phyloP scores from a whole-genome alignment of 2,888 invertebrate genomes.

The Cremastinae sp. region DNA sequence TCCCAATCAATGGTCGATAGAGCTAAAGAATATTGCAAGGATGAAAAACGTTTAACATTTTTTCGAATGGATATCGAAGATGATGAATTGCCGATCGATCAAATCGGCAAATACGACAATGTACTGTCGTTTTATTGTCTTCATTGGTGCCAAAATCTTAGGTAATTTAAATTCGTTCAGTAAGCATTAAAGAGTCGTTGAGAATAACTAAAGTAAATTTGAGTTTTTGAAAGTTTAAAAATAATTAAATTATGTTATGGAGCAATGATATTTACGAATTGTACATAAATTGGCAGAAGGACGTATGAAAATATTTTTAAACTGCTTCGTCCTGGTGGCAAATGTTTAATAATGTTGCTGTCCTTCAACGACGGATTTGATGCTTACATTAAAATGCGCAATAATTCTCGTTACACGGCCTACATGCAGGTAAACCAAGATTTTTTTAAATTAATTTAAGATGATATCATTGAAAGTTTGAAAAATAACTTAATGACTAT shows the following conservation, averaged over 20 bases:
- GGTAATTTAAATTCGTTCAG: conserved; percentile 79
- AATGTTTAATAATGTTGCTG: conserved; percentile 86
- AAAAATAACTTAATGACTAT: too few species aligned
- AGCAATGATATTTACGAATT: background rate
- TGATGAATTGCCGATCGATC: conserved; percentile 80
- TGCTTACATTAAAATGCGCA: conserved; percentile 85
- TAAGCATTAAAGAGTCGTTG: background rate
- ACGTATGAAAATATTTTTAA: conserved; percentile 86
- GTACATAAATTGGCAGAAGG: conserved; percentile 78
- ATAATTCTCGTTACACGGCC: conserved; percentile 83
- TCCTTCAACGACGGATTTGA: conserved; percentile 87
- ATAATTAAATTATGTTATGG: background rate
- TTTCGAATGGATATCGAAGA: conserved; percentile 83
- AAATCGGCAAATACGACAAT: conserved; percentile 84
- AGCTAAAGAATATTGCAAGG: conserved; percentile 83
- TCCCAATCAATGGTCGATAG: conserved; percentile 87
- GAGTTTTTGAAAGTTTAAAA: conserved; percentile 19
- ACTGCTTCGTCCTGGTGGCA: conserved; percentile 86
- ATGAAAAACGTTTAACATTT: conserved; percentile 81
- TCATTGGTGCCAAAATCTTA: conserved; percentile 89
- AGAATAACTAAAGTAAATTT: conserved; percentile 3
- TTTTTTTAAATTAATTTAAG: background rate
- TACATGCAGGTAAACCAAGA: conserved; percentile 84
- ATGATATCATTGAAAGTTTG: too few species aligned
- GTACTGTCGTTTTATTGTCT: conserved; percentile 89